These are phyloP conservation scores for Clytia hemisphaerica DNA, from an alignment of 30 jellyfish, hydroid and myxozoan genomes.

Conservation along the genomic window DNA sequence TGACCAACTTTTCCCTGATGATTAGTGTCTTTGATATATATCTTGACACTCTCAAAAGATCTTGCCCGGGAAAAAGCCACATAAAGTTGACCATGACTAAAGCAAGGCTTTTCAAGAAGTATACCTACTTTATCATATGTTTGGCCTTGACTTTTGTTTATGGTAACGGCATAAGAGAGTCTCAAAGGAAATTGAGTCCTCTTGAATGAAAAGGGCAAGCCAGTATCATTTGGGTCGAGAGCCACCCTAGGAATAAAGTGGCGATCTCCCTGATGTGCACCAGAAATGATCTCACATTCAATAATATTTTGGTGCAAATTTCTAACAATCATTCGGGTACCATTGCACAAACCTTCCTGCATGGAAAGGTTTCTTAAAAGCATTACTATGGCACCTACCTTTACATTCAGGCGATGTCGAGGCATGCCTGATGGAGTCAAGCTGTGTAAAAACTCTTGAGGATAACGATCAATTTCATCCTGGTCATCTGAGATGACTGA, in stretches of 20 bases:
- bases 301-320: constrained; percentile 2
- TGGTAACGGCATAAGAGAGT: constrained; percentile 36
- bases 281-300: constrained; percentile 19
- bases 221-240: constrained; percentile 36
- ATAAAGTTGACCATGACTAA: no score
- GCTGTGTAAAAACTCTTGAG: no score
- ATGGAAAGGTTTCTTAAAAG: constrained; percentile 25
- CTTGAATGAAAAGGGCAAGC: constrained; percentile 9
- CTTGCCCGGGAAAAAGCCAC: no score
- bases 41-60: no score
- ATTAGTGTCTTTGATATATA: no score
- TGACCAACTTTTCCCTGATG: no score
- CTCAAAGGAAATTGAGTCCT: constrained; percentile 41
- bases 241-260: constrained; percentile 32
- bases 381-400: constrained; percentile 45
- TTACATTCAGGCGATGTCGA: constrained; percentile 40
- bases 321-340: constrained; percentile 28
- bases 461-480: no score
- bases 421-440: constrained; percentile 63
- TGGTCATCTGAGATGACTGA: constrained; percentile 24
- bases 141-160: constrained; percentile 50
- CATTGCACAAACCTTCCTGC: constrained; percentile 32
- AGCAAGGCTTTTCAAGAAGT: no score
- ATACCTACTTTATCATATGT: constrained; percentile 31
- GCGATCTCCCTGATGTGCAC: constrained; percentile 15